phyloP scores from a whole-genome alignment of 2,113 vertebrate species.

The Otolemur garnettii region DNA sequence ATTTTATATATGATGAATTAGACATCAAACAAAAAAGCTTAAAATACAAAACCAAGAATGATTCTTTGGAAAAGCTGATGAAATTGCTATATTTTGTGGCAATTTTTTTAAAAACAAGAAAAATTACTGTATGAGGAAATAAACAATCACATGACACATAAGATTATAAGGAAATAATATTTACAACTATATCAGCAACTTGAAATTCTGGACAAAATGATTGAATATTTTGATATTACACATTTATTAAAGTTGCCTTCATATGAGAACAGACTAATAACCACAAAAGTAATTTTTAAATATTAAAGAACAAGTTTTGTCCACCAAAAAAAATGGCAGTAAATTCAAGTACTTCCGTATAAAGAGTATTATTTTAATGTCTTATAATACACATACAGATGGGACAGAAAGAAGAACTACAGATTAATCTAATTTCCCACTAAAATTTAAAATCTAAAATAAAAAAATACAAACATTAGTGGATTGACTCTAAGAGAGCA shows the following conservation, averaged over 20 bases:
- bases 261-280: background rate
- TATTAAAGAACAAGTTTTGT: background rate
- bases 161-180: background rate
- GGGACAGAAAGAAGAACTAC: background rate
- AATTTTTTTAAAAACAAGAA: background rate
- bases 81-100: background rate
- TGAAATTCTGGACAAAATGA: background rate
- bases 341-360: background rate
- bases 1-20: background rate
- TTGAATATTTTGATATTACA: background rate
- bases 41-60: background rate
- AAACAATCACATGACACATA: background rate
- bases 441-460: background rate
- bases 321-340: background rate
- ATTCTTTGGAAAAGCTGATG: background rate
- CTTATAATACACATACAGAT: background rate
- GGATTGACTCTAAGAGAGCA: background rate
- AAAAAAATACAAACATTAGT: background rate
- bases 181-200: background rate
- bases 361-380: background rate
- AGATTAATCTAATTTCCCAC: background rate
- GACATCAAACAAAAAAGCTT: background rate
- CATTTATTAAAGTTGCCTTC: background rate
- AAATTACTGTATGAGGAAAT: background rate
- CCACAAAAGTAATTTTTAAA: background rate